These are phyloP conservation scores for Phaenicophaeus curvirostris DNA, from an alignment of 2,797 vertebrate genomes.

Conservation along the genomic window DNA sequence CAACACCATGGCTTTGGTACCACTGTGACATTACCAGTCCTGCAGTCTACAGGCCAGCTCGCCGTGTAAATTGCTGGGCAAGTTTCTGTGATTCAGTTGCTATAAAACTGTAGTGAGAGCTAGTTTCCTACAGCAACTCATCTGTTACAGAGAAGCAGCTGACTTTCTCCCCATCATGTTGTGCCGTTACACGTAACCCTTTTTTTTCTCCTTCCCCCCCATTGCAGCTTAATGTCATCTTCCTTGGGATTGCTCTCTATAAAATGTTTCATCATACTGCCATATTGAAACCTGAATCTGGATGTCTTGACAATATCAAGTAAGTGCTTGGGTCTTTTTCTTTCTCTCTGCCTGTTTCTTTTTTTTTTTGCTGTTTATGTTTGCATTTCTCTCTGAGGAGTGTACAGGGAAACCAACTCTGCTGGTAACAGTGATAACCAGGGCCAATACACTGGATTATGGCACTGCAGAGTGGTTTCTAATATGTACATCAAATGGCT, in stretches of 20 bases:
- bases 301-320: constrained; percentile 99
- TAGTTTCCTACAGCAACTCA: constrained; percentile 52
- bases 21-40: not conserved
- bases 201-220: not conserved
- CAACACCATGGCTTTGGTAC: not conserved
- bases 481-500: not conserved
- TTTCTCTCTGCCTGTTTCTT: not conserved
- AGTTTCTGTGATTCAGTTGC: not conserved
- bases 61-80: constrained; percentile 10
- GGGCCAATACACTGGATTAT: not conserved
- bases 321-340: constrained; percentile 79
- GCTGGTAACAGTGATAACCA: not conserved
- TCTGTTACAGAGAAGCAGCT: constrained; percentile 19
- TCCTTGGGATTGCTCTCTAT: constrained; percentile 97
- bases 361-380: not conserved
- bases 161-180: constrained; percentile 1
- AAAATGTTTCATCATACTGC: constrained; percentile 99
- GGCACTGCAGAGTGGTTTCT: not conserved
- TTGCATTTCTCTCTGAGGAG: not conserved
- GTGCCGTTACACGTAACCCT: constrained; percentile 28
- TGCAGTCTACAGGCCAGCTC: not conserved
- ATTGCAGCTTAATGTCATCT: constrained; percentile 96
- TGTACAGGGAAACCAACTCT: not conserved
- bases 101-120: constrained; percentile 12
- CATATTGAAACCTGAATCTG: constrained; percentile 97